These are phyloP conservation scores for Ophiodon elongatus DNA, from an alignment of 2,113 vertebrate species.

Conservation along the genomic window DNA sequence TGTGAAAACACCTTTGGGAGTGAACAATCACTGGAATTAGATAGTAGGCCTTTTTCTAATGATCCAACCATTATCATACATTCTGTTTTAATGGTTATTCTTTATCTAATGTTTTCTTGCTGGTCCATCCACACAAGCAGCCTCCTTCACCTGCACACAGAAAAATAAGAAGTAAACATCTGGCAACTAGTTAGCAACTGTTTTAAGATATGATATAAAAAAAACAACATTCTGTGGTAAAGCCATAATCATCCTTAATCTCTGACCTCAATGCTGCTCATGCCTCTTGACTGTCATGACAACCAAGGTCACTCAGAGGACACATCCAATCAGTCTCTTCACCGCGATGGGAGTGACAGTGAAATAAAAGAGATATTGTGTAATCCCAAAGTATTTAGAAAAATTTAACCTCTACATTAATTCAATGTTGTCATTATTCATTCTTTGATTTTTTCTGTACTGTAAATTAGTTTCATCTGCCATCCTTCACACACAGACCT, in stretches of 20 bases:
- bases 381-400: neutral
- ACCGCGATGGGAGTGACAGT: neutral
- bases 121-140: neutral
- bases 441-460: neutral
- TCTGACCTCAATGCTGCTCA: neutral
- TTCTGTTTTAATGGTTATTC: neutral
- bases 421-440: neutral
- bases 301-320: constrained; percentile 1
- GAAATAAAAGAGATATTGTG: neutral
- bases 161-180: neutral
- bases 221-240: neutral
- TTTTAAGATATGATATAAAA: neutral
- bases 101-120: neutral
- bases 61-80: neutral
- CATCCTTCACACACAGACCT: constrained; percentile 14
- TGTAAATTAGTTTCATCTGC: neutral
- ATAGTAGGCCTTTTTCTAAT: neutral
- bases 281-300: no score
- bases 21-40: neutral
- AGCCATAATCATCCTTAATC: no score
- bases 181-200: neutral
- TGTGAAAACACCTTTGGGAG: neutral
- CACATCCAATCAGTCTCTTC: neutral
- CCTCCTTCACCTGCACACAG: neutral
- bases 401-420: neutral